phyloP scores from a whole-genome alignment of 1,140 invertebrate genomes.

The Aphidius ervi region DNA sequence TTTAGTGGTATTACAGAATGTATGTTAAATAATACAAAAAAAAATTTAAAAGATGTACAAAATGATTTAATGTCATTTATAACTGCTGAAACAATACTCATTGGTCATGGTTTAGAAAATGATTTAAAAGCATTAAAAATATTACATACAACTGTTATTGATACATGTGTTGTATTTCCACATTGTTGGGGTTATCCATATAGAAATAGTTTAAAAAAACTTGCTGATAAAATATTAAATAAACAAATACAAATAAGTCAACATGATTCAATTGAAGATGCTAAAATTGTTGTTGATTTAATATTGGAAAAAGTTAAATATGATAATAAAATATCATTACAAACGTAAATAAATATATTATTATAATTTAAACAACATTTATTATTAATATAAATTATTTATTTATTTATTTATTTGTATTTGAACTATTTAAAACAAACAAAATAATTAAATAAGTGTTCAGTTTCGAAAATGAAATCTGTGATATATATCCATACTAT shows the following conservation, averaged over 20 bases:
- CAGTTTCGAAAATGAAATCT: too few relatives aligned
- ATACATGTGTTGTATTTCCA: slow-evolving; percentile 82
- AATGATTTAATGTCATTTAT: slow-evolving; percentile 76
- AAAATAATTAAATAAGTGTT: too few relatives aligned
- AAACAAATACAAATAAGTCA: slow-evolving; percentile 71
- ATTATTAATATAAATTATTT: too few relatives aligned
- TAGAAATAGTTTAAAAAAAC: slow-evolving; percentile 71
- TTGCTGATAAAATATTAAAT: slow-evolving; percentile 66
- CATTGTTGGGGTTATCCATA: slow-evolving; percentile 75
- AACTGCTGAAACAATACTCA: slow-evolving; percentile 77
- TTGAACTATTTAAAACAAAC: too few relatives aligned
- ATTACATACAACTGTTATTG: slow-evolving; percentile 79
- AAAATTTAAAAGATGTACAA: slow-evolving; percentile 76
- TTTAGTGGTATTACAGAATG: slow-evolving; percentile 79
- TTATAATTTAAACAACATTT: too few relatives aligned
- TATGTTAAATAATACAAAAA: slow-evolving; percentile 59
- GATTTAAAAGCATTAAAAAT: slow-evolving; percentile 83
- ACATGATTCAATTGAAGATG: slow-evolving; percentile 89
- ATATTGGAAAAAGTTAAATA: slow-evolving; percentile 69
- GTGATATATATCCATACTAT: too few relatives aligned
- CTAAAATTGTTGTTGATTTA: slow-evolving; percentile 76
- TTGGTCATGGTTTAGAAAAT: slow-evolving; percentile 93
- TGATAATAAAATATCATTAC: slow-evolving; percentile 44
- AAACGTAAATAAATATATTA: too few relatives aligned
- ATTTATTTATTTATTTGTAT: too few relatives aligned